phyloP scores from a whole-genome alignment of 2,888 invertebrate genomes.

The Sesia apiformis region DNA sequence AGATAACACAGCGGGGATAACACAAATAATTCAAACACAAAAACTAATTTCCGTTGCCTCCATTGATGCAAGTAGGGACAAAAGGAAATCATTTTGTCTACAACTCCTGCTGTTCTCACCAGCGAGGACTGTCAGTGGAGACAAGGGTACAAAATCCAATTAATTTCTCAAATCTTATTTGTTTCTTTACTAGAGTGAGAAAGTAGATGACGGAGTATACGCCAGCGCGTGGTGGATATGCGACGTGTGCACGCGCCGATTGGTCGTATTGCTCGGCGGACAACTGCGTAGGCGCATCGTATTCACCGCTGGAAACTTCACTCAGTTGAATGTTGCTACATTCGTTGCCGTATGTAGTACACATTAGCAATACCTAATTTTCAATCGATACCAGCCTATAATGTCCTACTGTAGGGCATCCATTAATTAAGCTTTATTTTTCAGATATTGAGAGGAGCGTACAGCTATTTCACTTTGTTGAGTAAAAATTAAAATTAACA shows the following conservation, averaged over 20 bases:
- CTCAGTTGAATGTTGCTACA: slow-evolving; percentile 37
- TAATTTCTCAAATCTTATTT: too few relatives aligned
- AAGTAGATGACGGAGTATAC: slow-evolving; percentile 40
- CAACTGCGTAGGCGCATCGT: slow-evolving; percentile 35
- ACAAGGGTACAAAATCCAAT: too few relatives aligned
- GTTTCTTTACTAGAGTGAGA: slow-evolving; percentile 27
- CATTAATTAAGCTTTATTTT: slow-evolving; percentile 9
- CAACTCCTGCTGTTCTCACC: too few relatives aligned
- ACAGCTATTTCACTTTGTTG: slow-evolving; percentile 48
- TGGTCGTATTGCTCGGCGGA: slow-evolving; percentile 35
- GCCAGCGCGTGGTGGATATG: slow-evolving; percentile 47
- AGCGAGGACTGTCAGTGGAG: too few relatives aligned
- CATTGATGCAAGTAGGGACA: too few relatives aligned
- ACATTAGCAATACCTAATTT: neutral
- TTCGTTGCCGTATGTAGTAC: slow-evolving; percentile 43
- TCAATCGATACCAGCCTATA: neutral
- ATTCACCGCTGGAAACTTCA: slow-evolving; percentile 54
- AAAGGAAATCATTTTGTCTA: too few relatives aligned
- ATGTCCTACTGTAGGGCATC: neutral
- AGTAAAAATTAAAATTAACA: slow-evolving; percentile 27
- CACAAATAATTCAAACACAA: too few relatives aligned
- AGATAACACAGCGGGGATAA: too few relatives aligned
- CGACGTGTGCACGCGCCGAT: slow-evolving; percentile 27
- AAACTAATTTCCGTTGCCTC: too few relatives aligned
- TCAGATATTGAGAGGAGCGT: slow-evolving; percentile 52